phyloP scores from a whole-genome alignment of 2,888 invertebrate genomes.

The Drosophila bunnanda region DNA sequence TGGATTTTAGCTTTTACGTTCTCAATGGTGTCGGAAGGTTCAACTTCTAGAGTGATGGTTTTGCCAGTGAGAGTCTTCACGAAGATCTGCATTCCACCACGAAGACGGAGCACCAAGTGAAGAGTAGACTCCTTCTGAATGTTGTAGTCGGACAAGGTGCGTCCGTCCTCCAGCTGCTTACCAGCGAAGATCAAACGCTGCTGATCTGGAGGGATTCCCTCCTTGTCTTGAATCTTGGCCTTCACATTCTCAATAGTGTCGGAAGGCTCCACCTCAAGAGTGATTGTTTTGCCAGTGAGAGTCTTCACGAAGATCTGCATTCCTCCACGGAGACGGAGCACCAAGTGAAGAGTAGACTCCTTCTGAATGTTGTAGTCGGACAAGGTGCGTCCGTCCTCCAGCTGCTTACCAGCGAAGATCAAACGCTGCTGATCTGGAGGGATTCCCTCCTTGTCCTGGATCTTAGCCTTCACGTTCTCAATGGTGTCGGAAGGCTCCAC shows the following conservation, averaged over 20 bases:
- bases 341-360: slow-evolving; percentile 85
- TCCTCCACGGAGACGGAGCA: too few species aligned
- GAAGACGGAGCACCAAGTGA: slow-evolving; percentile 66
- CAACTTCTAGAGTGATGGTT: neutral
- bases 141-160: slow-evolving; percentile 94
- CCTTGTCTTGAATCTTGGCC: slow-evolving; percentile 65
- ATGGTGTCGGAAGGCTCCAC: too few species aligned
- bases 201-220: slow-evolving; percentile 70
- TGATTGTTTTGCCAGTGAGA: neutral
- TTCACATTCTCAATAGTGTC: slow-evolving; percentile 33
- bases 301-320: slow-evolving; percentile 70
- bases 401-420: too few species aligned
- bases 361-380: slow-evolving; percentile 16
- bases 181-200: slow-evolving; percentile 71
- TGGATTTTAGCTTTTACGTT: neutral
- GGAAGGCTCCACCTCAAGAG: neutral
- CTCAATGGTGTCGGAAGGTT: slow-evolving; percentile 11
- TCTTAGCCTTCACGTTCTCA: too few species aligned
- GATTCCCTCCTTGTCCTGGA: too few species aligned
- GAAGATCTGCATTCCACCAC: slow-evolving; percentile 70
- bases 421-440: too few species aligned
- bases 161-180: slow-evolving; percentile 64
- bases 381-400: too few species aligned
- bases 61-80: slow-evolving; percentile 49
- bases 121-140: slow-evolving; percentile 55